A percentile compares a stretch with the other conserved stretches of the same genome.
phyloP scores from a whole-genome alignment of 2,113 vertebrate genomes.

The Gracilinanus agilis region DNA sequence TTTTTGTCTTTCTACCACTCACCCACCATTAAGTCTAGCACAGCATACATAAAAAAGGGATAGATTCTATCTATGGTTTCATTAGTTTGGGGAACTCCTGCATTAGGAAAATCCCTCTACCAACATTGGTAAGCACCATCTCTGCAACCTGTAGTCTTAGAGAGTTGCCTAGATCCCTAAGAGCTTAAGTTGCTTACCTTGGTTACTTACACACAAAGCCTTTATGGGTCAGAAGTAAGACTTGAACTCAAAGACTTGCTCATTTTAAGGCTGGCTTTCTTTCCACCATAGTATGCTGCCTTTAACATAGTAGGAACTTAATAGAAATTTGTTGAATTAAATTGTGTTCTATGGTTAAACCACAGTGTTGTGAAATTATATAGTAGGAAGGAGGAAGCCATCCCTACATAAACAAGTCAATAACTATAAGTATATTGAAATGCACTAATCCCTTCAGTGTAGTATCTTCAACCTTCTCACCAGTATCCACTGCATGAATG shows the following conservation, averaged over 20 bases:
- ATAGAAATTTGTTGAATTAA: no score
- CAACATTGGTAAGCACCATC: background rate
- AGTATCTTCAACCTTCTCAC: constrained; percentile 68
- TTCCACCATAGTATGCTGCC: background rate
- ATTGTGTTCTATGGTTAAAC: background rate
- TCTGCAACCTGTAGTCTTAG: background rate
- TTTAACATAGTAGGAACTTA: no score
- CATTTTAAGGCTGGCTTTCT: background rate
- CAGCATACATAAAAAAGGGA: background rate
- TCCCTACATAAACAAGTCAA: constrained; percentile 11
- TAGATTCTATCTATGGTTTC: background rate
- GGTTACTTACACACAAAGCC: background rate
- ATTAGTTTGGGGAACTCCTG: no score
- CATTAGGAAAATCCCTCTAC: background rate
- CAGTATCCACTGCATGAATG: constrained; percentile 19
- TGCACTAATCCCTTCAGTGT: constrained; percentile 47
- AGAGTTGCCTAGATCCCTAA: background rate
- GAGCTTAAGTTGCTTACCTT: background rate
- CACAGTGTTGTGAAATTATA: background rate
- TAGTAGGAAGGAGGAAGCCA: constrained; percentile 41
- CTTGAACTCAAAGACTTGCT: background rate
- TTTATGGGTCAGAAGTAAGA: background rate
- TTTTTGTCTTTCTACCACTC: background rate
- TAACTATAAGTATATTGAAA: constrained; percentile 48
- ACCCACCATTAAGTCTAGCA: background rate